Conservation (phyloP, 2,888 invertebrate species). For the Eustalomyia histrio region DNA sequence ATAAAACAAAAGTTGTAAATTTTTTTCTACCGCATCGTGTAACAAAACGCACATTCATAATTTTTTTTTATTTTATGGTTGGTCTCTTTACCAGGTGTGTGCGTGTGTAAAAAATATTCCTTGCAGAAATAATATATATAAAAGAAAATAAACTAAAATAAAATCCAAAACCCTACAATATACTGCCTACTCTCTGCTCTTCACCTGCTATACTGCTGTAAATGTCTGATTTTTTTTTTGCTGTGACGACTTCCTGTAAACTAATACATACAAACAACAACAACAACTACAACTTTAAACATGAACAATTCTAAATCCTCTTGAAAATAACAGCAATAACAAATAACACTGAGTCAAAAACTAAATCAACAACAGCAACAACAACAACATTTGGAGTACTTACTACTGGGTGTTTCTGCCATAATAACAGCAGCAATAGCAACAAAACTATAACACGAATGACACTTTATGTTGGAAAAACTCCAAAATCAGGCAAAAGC, state of each 20-base stretch:
- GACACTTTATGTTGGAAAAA: conserved; percentile 32
- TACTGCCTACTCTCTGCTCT: conserved; percentile 41
- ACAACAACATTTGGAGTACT: conserved; percentile 41
- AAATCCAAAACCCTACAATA: conserved; percentile 26
- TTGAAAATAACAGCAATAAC: conserved; percentile 37
- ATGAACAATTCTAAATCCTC: conserved; percentile 36
- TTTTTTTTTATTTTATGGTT: conserved; percentile 45
- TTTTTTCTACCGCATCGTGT: conserved; percentile 38
- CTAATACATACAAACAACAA: conserved; percentile 37
- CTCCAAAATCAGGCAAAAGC: conserved; percentile 58
- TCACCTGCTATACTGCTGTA: conserved; percentile 36
- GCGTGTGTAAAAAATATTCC: conserved; percentile 51
- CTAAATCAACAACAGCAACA: conserved; percentile 3
- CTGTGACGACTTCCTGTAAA: conserved; percentile 56
- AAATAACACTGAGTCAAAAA: conserved; percentile 39
- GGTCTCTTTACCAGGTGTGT: conserved; percentile 56
- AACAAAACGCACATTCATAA: conserved; percentile 49
- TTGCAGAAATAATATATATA: conserved; percentile 24
- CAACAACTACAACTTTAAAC: conserved; percentile 1
- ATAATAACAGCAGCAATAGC: neutral
- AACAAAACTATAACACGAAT: conserved; percentile 26
- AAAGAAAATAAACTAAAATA: no score
- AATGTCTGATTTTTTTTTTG: conserved; percentile 39
- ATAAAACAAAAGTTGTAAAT: neutral
- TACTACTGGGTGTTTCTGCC: conserved; percentile 46